phyloP scores from a whole-genome alignment of 2,113 vertebrate genomes.

The Mustelus asterias region DNA sequence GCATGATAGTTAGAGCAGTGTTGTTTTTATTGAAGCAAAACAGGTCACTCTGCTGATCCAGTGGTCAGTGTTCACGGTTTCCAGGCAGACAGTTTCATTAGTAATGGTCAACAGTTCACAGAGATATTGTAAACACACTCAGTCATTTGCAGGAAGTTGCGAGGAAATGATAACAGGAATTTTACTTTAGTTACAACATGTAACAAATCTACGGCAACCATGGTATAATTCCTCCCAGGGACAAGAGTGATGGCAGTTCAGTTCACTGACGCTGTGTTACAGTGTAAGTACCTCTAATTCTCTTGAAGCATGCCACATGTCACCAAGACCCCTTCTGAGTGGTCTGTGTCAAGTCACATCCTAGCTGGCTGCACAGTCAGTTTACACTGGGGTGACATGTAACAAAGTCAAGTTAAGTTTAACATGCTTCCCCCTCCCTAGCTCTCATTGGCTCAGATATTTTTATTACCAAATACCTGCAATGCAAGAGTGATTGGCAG shows the following conservation, averaged over 20 bases:
- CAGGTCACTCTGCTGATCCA: background rate
- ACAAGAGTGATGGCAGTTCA: background rate
- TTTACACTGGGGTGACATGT: background rate
- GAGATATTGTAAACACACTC: background rate
- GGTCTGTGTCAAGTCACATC: background rate
- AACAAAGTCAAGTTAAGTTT: background rate
- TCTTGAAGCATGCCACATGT: background rate
- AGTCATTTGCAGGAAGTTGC: conserved; percentile 15
- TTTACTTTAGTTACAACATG: background rate
- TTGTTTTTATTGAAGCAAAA: background rate
- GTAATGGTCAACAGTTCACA: background rate
- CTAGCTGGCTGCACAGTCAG: background rate
- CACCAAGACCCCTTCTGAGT: background rate
- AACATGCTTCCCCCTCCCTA: background rate
- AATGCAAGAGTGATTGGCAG: background rate
- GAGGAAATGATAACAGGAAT: background rate
- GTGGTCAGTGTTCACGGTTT: background rate
- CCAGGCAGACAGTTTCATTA: background rate
- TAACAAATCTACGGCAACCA: background rate
- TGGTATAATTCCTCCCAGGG: background rate
- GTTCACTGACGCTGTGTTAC: background rate
- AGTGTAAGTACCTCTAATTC: background rate
- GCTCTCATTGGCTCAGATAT: background rate
- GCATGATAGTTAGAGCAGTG: background rate
- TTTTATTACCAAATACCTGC: background rate